These are phyloP conservation scores for Tachysurus vachellii DNA, from an alignment of 2,113 vertebrate genomes.

Conservation along the genomic window DNA sequence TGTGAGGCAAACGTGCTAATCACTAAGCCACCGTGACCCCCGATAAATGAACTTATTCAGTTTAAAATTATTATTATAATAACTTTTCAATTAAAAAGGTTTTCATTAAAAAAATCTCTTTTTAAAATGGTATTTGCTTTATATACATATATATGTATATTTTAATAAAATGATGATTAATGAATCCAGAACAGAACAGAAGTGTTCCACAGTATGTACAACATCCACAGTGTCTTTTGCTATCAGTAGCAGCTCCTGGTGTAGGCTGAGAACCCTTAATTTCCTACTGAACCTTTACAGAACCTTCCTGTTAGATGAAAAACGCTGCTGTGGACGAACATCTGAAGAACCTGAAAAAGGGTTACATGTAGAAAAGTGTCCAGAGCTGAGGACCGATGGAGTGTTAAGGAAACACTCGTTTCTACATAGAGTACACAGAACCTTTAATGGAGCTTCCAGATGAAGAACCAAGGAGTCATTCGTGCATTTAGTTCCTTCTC, in stretches of 20 bases:
- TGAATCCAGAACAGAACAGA: not conserved
- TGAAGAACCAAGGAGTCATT: not conserved
- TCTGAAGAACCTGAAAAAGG: not conserved
- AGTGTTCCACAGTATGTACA: not conserved
- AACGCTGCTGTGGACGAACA: not conserved
- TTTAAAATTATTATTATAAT: too few relatives aligned
- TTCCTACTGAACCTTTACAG: not conserved
- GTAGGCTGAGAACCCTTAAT: not conserved
- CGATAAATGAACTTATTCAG: too few relatives aligned
- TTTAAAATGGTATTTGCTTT: too few relatives aligned
- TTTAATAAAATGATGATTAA: too few relatives aligned
- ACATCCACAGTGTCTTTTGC: not conserved
- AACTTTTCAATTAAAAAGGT: too few relatives aligned
- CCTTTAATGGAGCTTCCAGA: not conserved
- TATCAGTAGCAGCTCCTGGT: not conserved
- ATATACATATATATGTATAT: too few relatives aligned
- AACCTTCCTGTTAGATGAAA: not conserved
- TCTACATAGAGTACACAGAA: not conserved
- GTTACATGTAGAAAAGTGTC: not conserved
- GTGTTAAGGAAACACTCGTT: not conserved
- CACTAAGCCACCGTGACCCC: too few relatives aligned
- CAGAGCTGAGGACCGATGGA: not conserved
- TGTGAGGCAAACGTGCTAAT: too few relatives aligned
- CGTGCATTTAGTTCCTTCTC: not conserved
- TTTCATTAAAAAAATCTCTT: too few relatives aligned